Evolutionary conservation across 2,888 invertebrate genomes (phyloP), one percentile per base, ranked within the genome.

Genomic region (Timema cristinae): DNA sequence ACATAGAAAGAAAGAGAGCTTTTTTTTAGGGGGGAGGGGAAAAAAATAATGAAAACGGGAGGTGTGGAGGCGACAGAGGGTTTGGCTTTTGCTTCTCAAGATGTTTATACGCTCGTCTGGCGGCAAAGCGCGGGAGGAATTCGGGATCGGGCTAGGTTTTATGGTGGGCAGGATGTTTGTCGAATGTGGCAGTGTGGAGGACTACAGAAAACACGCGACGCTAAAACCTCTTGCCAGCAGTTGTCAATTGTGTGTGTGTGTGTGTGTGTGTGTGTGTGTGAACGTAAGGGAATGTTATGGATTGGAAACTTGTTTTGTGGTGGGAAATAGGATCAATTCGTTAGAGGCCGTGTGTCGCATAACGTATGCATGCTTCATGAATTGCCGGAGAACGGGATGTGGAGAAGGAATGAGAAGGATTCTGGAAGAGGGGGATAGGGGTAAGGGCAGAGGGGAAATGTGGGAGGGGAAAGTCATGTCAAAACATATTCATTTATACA

Each of bases 401-500:
- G n/a, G 54, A 54, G 54, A n/a, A n/a, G 54, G 11, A n/a, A 11
- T n/a, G 54, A n/a, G 11, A 4, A 54, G 54, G 54, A 48, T 63
- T 63, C 47, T 32, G 32, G 59, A 13, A 32, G 48, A 47, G 63
- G 48, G 63, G 63, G 9, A 63, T 32, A 48, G 2, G 16, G 63
- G 59, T 11, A 47, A 9, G 48, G 63, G 11, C 47, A 13, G 48
- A 63, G 47, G 48, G 63, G 63, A 32, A 63, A 63, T 6, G 16
- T 9, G 66, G 51, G 49, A 56, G 72, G 72, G 70, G 71, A 50
- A 67, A 68, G 74, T 72, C 74, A 71, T 73, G 70, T 68, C 73
- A 71, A 74, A 73, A 74, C 74, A 74, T 74, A 74, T 74, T 73
- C 74, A 74, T 74, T 74, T 74, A 74, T 74, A 74, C 74, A 74